A percentile compares a stretch with the other conserved stretches of the same genome.
These are phyloP conservation scores for Drosophila suboccidentalis DNA, from an alignment of 2,888 invertebrate species.

Conservation along the genomic window DNA sequence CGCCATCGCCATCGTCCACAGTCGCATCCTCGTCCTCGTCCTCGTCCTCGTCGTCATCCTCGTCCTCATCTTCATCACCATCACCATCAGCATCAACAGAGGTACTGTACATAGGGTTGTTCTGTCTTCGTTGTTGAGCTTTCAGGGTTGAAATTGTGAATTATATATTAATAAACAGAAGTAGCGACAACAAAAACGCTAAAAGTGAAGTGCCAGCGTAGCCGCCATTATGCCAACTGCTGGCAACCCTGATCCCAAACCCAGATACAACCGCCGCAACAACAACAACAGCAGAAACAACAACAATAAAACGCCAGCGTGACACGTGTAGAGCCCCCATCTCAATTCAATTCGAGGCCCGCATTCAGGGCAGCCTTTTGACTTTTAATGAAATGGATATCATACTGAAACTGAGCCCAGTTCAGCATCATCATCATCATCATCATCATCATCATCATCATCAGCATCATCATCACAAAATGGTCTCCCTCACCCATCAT, in stretches of 20 bases:
- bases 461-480: too few species aligned
- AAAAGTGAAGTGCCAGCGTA: slow-evolving; percentile 66
- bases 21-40: slow-evolving; percentile 22
- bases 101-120: slow-evolving; percentile 64
- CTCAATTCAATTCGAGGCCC: slow-evolving; percentile 29
- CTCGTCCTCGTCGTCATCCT: not conserved
- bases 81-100: slow-evolving; percentile 42
- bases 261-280: slow-evolving; percentile 2
- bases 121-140: slow-evolving; percentile 47
- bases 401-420: slow-evolving; percentile 45
- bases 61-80: slow-evolving; percentile 43
- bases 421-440: slow-evolving; percentile 6
- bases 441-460: too few species aligned
- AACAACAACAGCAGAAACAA: slow-evolving; percentile 9
- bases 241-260: slow-evolving; percentile 64
- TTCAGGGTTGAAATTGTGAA: slow-evolving; percentile 73
- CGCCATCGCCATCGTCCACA: slow-evolving; percentile 71
- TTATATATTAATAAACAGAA: slow-evolving; percentile 74
- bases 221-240: slow-evolving; percentile 75
- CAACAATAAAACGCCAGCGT: slow-evolving; percentile 62
- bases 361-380: slow-evolving; percentile 66
- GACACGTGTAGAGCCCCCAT: slow-evolving; percentile 68
- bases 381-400: slow-evolving; percentile 82
- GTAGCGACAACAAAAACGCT: slow-evolving; percentile 43
- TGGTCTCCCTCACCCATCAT: too few species aligned